Conservation (phyloP, 2,797 vertebrate species). For the Notolabrus celidotus region DNA sequence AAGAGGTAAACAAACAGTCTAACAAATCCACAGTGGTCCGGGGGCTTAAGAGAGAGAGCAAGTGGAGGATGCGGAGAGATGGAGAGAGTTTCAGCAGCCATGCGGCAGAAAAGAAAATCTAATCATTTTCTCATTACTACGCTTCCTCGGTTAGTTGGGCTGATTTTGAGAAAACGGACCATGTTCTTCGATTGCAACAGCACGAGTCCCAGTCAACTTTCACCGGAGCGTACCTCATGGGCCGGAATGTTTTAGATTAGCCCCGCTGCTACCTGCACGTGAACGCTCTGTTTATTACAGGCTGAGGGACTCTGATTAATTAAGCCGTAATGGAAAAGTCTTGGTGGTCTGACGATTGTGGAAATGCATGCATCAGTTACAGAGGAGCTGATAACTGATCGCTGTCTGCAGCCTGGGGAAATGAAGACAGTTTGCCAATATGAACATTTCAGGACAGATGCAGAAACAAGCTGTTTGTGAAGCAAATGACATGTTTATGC, state of each 20-base stretch:
- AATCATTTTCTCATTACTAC: conserved; percentile 75
- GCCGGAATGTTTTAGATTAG: conserved; percentile 41
- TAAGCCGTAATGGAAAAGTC: conserved; percentile 16
- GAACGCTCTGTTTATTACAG: conserved; percentile 8
- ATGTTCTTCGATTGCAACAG: conserved; percentile 58
- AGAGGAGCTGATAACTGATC: conserved; percentile 35
- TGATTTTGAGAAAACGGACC: conserved; percentile 72
- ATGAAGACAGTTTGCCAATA: conserved; percentile 36
- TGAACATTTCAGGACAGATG: conserved; percentile 22
- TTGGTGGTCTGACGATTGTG: conserved; percentile 9
- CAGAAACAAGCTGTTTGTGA: conserved; percentile 14
- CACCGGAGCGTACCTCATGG: background rate
- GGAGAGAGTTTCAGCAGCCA: conserved; percentile 40
- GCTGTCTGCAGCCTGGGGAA: conserved; percentile 6
- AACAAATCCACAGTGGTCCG: conserved; percentile 39
- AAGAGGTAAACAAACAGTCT: conserved; percentile 44
- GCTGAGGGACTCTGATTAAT: conserved; percentile 33
- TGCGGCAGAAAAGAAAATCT: conserved; percentile 66
- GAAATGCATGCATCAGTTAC: conserved; percentile 14
- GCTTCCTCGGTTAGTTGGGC: conserved; percentile 69
- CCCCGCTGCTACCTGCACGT: conserved; percentile 5
- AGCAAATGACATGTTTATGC: background rate
- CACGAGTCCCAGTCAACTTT: conserved; percentile 43
- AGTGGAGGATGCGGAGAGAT: conserved; percentile 18
- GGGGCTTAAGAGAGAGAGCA: conserved; percentile 3